Evolutionary conservation across 2,113 vertebrate genomes (phyloP), one percentile per base, ranked within the genome.

Genomic region (Pomatostomus ruficeps): DNA sequence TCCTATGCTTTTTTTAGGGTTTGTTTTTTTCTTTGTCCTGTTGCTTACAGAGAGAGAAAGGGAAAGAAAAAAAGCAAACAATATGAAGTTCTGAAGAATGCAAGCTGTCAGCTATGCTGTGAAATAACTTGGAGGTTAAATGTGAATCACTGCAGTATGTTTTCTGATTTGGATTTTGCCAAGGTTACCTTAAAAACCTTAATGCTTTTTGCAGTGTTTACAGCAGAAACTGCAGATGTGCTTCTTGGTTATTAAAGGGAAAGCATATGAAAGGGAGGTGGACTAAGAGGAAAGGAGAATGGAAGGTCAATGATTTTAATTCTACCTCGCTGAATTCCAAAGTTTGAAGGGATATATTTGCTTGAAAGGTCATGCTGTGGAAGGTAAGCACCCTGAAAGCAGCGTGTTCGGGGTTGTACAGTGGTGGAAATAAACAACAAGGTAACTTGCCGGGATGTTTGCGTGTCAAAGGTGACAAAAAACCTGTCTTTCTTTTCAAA

Each of bases 251-350:
- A 94, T 97, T 95, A 96, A 97, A 97, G 75, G 74, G 61, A 95
- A 91, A 75, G 54, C 10, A 8, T 91, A 75, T 29, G 63, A 94
- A 68, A 70, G 12, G 36, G 81, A 68, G 54, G 79, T 94, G 83
- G 88, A 54, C 79, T 91, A 88, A 48, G 48, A 91, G 52, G 81
- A 91, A 88, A 95, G 91, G 80, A 96, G 90, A 97, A 95, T 59
- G 70, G 94, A 95, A 97, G 86, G 92, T 97, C 94, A 95, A 91
- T 87, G 85, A 91, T 95, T 96, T 97, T 96, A 97, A 92, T 96
- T 97, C 91, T 91, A 85, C 85, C 72, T 97, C 65, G 31, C 87
- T 86, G 77, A 93, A 97, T 95, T 97, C 85, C 87, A 91, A 95
- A 91, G 88, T 97, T 96, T 93, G 91, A 91, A 93, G 78, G 45